Evolutionary conservation across 1,140 invertebrate species (phyloP).

Genomic region (Galleria mellonella): DNA sequence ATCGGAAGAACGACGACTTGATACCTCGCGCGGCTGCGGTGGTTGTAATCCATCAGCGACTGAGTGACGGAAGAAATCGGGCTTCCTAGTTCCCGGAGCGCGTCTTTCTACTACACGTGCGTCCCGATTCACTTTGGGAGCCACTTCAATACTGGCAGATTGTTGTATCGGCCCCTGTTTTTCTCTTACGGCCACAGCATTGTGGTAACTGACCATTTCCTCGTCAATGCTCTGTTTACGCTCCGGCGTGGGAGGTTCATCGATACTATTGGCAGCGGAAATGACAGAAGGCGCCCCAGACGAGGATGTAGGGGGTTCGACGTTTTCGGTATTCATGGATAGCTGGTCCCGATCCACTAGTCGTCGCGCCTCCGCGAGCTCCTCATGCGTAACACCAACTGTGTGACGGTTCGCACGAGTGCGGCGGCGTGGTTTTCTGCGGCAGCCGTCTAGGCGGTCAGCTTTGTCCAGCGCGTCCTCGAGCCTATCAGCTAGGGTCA

Average conservation of each 20-base stretch:
- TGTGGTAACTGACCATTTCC: constrained; percentile 39
- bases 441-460: constrained; percentile 48
- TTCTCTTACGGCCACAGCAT: constrained; percentile 35
- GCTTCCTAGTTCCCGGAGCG: constrained; percentile 25
- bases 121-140: constrained; percentile 33
- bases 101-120: constrained; percentile 36
- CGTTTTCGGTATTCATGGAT: constrained; percentile 19
- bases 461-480: constrained; percentile 79
- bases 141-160: constrained; percentile 39
- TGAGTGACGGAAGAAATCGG: constrained; percentile 56
- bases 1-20: constrained; percentile 31
- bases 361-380: constrained; percentile 83
- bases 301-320: background rate
- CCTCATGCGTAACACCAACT: constrained; percentile 86
- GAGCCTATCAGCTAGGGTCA: constrained; percentile 84
- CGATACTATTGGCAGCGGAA: constrained; percentile 25
- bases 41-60: constrained; percentile 27
- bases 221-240: constrained; percentile 40
- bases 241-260: constrained; percentile 38
- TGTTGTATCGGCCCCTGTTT: constrained; percentile 41
- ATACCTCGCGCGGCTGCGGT: constrained; percentile 10
- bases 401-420: constrained; percentile 81
- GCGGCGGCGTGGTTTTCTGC: constrained; percentile 43
- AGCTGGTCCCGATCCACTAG: constrained; percentile 81
- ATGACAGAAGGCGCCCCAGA: constrained; percentile 14